Base-by-base conservation (phyloP, 1,140 invertebrate genomes). In the Vollenhovia emeryi region DNA sequence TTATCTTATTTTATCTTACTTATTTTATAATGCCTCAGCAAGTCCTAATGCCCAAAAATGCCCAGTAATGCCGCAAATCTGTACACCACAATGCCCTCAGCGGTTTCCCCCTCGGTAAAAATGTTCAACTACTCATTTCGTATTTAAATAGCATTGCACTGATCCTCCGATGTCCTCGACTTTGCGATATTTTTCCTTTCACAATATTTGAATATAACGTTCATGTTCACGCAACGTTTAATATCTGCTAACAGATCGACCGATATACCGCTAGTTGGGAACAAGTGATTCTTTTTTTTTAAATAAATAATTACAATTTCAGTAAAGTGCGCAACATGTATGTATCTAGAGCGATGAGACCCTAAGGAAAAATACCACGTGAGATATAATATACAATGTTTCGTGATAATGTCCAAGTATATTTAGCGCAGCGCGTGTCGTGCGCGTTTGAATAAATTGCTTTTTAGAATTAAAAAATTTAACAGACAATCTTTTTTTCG, bases 281-380 rank as follows among this genome's bases (percentile, higher is more conserved):
- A 33, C 15, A 43, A 60, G 1, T 11, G 33, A 86, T 78, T 50
- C 21, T 36, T n/a, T 40, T 40, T 40, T 40, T n/a, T 62, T 21
- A 43, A 62, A 57, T 55, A 64, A 30, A n/a, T 40, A 82, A 36
- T 59, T 52, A 50, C 27, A 87, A 36, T 36, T 78, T 87, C 11
- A 79, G 66, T 78, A 85, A 87, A 64, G 78, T 57, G 45, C 27
- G 21, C n/a, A 55, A 27, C 15, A 43, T 7, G 33, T 24, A 74
- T 27, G 73, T 45, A 83, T 1, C 9, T 40, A 36, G 43, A 59
- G 36, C 30, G 45, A 15, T 45, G 48, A 52, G 13, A 27, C 33
- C 18, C 27, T n/a, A 18, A n/a, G 5, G 11, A 45, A 62, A 62
- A 4, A 43, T 45, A 50, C 2, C 2, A 24, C 30, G 6, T 40